Percentiles rank a stretch among this genome's conserved stretches.
These are phyloP conservation scores for Polyommatus icarus DNA, from an alignment of 2,888 invertebrate genomes.

Conservation along the genomic window DNA sequence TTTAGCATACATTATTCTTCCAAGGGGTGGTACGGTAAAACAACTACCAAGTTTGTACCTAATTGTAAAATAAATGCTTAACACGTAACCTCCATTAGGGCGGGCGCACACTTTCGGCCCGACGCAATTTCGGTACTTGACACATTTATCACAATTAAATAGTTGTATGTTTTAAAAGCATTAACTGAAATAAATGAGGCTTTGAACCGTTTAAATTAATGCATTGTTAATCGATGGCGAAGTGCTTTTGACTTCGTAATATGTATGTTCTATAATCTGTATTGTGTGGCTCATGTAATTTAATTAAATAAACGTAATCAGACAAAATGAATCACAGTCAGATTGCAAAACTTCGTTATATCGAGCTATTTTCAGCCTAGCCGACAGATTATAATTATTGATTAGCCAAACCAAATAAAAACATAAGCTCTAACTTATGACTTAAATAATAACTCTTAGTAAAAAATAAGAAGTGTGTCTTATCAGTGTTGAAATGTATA, in stretches of 20 bases:
- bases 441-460: too few species aligned
- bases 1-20: constrained; percentile 41
- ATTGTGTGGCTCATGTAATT: too few species aligned
- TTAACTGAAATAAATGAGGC: constrained; percentile 42
- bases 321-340: too few species aligned
- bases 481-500: too few species aligned
- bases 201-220: background rate
- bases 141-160: constrained; percentile 78
- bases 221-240: background rate
- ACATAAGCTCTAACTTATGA: too few species aligned
- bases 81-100: constrained; percentile 76
- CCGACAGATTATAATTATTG: too few species aligned
- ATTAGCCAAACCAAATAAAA: too few species aligned
- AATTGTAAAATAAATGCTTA: constrained; percentile 72
- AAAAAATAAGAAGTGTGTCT: too few species aligned
- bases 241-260: background rate
- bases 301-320: too few species aligned
- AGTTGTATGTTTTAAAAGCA: constrained; percentile 49
- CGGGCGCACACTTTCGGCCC: constrained; percentile 59
- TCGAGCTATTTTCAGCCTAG: too few species aligned
- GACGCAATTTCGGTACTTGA: constrained; percentile 59
- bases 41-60: constrained; percentile 54
- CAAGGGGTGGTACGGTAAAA: constrained; percentile 48
- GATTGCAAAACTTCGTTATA: too few species aligned
- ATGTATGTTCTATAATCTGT: background rate